phyloP scores from a whole-genome alignment of 2,797 vertebrate genomes.

The Darevskia nairensis region DNA sequence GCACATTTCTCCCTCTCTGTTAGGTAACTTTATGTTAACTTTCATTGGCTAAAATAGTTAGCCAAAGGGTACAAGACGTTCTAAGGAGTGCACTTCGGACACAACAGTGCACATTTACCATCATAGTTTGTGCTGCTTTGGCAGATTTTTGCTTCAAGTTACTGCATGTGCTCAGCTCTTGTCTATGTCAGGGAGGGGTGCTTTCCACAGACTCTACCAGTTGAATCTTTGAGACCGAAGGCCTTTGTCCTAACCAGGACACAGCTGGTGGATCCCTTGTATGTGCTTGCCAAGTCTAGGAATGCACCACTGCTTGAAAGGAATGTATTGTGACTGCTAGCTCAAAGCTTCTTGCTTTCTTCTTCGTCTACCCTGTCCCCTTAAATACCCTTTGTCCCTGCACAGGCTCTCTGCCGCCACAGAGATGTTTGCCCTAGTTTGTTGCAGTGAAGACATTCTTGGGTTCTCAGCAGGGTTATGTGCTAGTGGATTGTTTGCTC shows the following conservation, averaged over 20 bases:
- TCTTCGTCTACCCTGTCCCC: not conserved
- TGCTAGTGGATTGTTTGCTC: not conserved
- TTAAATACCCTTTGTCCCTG: not conserved
- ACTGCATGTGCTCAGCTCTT: not conserved
- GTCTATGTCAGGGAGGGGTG: not conserved
- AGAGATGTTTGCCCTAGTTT: not conserved
- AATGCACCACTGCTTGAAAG: fast-evolving
- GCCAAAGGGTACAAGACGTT: not conserved
- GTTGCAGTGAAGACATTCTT: not conserved
- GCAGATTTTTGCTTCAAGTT: not conserved
- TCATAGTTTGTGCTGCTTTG: not conserved
- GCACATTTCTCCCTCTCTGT: not conserved
- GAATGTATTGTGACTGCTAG: not conserved
- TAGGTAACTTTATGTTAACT: not conserved
- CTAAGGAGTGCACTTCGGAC: not conserved
- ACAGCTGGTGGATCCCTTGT: not conserved
- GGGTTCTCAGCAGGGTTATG: not conserved
- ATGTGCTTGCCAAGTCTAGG: constrained; percentile 6
- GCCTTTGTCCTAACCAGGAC: not conserved
- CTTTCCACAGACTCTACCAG: not conserved
- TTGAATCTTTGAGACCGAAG: fast-evolving
- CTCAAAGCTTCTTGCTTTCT: fast-evolving
- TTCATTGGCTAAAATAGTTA: not conserved
- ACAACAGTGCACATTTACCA: fast-evolving
- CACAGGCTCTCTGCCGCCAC: constrained; percentile 3